These are phyloP conservation scores for Hydrolagus colliei DNA, from an alignment of 2,797 vertebrate genomes.

Conservation along the genomic window DNA sequence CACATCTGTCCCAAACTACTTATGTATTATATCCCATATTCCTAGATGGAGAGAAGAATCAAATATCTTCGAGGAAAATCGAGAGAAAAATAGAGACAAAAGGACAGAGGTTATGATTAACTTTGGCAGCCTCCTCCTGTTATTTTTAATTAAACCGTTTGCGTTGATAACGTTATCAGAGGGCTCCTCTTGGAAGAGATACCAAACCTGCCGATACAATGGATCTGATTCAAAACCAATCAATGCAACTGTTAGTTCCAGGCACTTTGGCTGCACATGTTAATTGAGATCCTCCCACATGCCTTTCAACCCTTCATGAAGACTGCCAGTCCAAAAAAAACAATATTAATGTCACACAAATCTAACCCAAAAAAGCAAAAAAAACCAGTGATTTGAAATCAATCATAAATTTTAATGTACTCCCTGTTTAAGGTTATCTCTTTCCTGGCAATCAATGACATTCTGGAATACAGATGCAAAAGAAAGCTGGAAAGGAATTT, in stretches of 20 bases:
- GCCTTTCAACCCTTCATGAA: background rate
- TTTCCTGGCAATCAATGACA: background rate
- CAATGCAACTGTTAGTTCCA: background rate
- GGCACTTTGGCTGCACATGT: background rate
- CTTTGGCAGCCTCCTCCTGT: background rate
- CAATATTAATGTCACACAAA: background rate
- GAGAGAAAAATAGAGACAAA: background rate
- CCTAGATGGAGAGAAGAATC: too few species aligned
- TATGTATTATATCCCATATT: too few species aligned
- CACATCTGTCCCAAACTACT: too few species aligned
- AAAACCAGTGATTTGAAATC: background rate
- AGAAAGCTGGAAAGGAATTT: background rate
- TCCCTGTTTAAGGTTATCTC: background rate
- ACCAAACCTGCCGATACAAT: background rate
- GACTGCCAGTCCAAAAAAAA: background rate
- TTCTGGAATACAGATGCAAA: background rate
- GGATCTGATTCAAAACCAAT: background rate
- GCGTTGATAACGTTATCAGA: background rate
- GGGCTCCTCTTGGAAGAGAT: background rate
- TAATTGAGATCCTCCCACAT: background rate
- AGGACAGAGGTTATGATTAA: background rate
- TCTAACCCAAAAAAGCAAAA: background rate
- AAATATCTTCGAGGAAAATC: too few species aligned
- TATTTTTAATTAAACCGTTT: background rate
- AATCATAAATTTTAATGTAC: too few species aligned